Base-by-base conservation (phyloP, 1,140 invertebrate genomes). In the Ostrea denselamellosa region DNA sequence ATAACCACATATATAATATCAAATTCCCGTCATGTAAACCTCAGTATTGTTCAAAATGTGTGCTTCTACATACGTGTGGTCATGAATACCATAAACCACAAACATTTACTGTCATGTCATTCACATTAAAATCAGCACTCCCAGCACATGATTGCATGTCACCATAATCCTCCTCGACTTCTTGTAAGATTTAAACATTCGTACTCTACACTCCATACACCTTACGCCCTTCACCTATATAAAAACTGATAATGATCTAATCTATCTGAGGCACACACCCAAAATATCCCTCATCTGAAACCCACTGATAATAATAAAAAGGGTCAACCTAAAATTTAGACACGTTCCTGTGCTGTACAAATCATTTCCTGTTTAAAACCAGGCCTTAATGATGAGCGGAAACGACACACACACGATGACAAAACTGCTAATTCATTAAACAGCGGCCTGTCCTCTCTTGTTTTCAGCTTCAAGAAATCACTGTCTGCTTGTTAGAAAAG, bases 311-410 rank as follows among this genome's bases (percentile, higher is more conserved):
- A 77, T 34, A 77, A 77, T 71, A 34, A 25, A 8, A 10, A 19
- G 14, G 25, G 28, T 77, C 9, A 22, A 77, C 12, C 22, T 28
- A 12, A 34, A 2, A 44, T 34, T 12, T 77, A 25, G 28, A 25
- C 22, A 12, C 68, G 7, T 34, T 77, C 68, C 25, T 77, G 68
- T 34, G 17, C 28, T 5, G 68, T 34, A 77, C 22, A 77, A 28
- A 28, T 77, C 68, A 77, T 77, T 77, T 77, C 68, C 68, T 77
- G 68, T 77, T 34, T 25, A 77, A 77, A 77, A 77, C 68, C 28
- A 77, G 34, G 68, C 25, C 68, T 77, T 34, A 25, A 77, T 7
- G 56, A 77, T 77, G 68, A 77, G 28, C 22, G 22, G 68, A 77
- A 77, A 77, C 68, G 10, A 28, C 22, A 28, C 22, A 25, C 25